Evolutionary conservation across 2,888 invertebrate species (phyloP), one percentile per base, ranked within the genome.

Genomic region (Mycalesis mineus): DNA sequence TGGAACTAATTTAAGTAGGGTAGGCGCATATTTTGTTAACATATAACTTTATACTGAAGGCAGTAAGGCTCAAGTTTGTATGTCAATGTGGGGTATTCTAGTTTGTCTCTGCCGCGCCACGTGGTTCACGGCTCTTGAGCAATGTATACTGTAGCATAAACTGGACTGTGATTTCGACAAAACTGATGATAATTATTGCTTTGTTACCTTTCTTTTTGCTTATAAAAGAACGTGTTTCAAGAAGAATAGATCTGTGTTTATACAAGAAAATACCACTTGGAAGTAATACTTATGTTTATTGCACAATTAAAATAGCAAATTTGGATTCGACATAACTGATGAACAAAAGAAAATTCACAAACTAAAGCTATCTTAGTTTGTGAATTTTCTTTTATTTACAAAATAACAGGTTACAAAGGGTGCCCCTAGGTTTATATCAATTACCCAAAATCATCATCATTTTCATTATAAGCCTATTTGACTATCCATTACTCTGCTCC

Each of bases 1-100:
- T 66, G 65, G 62, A 65, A 69, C 66, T 68, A 69, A 68, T 66
- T 61, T 60, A 57, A 57, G 57, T 61, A 56, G 37, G 40, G 56
- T 49, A 45, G 28, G 45, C 60, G 44, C 15, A 44, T 44, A 36
- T 49, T 39, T 57, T 49, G 31, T 33, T 17, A 15, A 22, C 28
- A 13, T 47, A 47, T 48, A 14, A n/a, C 29, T 44, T 52, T 60
- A 55, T 55, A 49, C 11, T n/a, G 31, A 50, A 51, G 39, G 42
- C 1, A 57, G 36, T 57, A 62, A 40, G 48, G 40, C n/a, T 57
- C 51, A 15, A 29, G 36, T 41, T 51, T 39, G 9, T 14, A 40
- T n/a, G 8, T 39, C 8, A 8, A 11, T 41, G 41, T 17, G 8
- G 13, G 8, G 41, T 52, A 37, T 42, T 55, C 59, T 37, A 13